These are phyloP conservation scores for Datnioides undecimradiatus DNA, from an alignment of 2,113 vertebrate genomes.

Conservation along the genomic window DNA sequence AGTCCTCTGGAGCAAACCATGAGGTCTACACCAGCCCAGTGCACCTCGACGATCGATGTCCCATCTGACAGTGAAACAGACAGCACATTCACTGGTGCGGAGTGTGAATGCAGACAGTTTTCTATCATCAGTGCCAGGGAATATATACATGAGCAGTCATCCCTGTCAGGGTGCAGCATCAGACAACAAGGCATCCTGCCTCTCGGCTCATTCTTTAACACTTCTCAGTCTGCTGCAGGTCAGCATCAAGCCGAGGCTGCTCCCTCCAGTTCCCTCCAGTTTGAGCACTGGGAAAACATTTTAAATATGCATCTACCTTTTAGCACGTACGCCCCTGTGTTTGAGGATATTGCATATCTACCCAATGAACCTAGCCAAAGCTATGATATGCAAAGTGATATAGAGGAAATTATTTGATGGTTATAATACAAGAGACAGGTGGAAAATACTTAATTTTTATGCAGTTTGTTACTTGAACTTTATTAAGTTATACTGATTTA, in stretches of 20 bases:
- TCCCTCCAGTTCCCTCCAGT: not conserved
- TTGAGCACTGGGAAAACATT: conserved; percentile 66
- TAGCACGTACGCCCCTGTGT: conserved; percentile 76
- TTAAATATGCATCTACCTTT: conserved; percentile 73
- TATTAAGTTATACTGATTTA: no score
- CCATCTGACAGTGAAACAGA: conserved; percentile 75
- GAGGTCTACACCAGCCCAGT: not conserved
- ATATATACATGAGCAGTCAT: conserved; percentile 23
- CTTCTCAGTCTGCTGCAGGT: conserved; percentile 7
- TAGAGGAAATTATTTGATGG: conserved; percentile 81
- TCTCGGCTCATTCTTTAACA: conserved; percentile 44
- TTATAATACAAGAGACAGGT: not conserved
- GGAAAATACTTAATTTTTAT: not conserved
- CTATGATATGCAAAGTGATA: conserved; percentile 73
- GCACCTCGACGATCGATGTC: conserved; percentile 6
- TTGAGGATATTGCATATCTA: conserved; percentile 80
- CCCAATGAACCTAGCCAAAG: conserved; percentile 40
- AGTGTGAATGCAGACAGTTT: conserved; percentile 63
- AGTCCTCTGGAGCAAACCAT: conserved; percentile 19
- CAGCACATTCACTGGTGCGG: conserved; percentile 72
- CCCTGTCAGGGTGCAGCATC: not conserved
- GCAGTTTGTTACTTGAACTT: not conserved
- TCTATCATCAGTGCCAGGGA: conserved; percentile 31
- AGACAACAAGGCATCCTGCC: conserved; percentile 29
- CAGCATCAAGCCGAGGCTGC: conserved; percentile 14